Conservation (phyloP, 2,797 vertebrate genomes). For the Meda fulgida region DNA sequence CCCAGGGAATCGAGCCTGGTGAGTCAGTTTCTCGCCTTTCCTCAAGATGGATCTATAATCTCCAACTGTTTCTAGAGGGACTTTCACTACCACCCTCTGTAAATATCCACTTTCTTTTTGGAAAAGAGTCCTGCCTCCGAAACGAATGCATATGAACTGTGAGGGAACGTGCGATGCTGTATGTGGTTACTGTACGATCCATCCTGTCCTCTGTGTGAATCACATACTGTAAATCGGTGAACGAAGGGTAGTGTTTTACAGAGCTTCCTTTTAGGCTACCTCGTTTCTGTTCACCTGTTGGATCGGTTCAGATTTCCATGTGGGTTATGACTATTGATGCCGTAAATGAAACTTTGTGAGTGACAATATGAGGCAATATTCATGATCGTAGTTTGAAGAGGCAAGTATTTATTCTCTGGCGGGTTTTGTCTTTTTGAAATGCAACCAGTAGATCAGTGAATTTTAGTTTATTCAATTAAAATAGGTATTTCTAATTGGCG, state of each 20-base stretch:
- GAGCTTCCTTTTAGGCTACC: slow-evolving; percentile 88
- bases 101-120: slow-evolving; percentile 27
- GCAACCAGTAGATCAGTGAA: slow-evolving; percentile 29
- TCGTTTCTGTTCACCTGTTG: slow-evolving; percentile 75
- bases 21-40: slow-evolving; percentile 32
- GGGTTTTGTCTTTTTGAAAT: slow-evolving; percentile 34
- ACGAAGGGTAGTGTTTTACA: slow-evolving; percentile 63
- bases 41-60: slow-evolving; percentile 20
- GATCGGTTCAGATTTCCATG: slow-evolving; percentile 40
- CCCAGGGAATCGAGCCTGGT: slow-evolving; percentile 33
- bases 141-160: slow-evolving; percentile 46
- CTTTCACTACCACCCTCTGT: slow-evolving; percentile 32
- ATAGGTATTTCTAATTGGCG: slow-evolving; percentile 30
- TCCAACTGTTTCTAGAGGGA: slow-evolving; percentile 29
- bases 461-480: slow-evolving; percentile 1
- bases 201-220: slow-evolving; percentile 10
- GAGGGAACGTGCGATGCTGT: slow-evolving; percentile 32
- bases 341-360: slow-evolving; percentile 10
- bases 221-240: slow-evolving; percentile 2
- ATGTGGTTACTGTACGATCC: slow-evolving; percentile 13
- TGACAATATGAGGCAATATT: slow-evolving; percentile 36
- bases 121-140: slow-evolving; percentile 21
- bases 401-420: slow-evolving; percentile 25
- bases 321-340: slow-evolving; percentile 9
- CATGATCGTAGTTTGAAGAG: slow-evolving; percentile 1